phyloP scores from a whole-genome alignment of 2,888 invertebrate species.

The Drosophila phalerata region DNA sequence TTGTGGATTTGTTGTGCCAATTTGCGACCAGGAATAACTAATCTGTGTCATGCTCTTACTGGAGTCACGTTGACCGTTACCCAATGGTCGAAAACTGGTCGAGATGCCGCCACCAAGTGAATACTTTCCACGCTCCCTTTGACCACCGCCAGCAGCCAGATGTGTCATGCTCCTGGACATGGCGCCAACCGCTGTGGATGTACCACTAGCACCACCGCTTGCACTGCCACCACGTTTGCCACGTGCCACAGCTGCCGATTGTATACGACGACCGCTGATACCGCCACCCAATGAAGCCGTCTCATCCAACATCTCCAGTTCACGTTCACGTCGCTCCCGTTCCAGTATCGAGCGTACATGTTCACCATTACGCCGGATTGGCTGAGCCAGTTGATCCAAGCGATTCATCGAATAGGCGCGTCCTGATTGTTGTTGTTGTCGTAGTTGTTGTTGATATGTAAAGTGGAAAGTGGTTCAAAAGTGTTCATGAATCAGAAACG shows the following conservation, averaged over 20 bases:
- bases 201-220: constrained; percentile 55
- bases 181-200: constrained; percentile 69
- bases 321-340: constrained; percentile 84
- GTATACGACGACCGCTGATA: constrained; percentile 38
- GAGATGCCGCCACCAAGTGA: constrained; percentile 82
- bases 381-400: constrained; percentile 93
- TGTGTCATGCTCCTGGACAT: constrained; percentile 92
- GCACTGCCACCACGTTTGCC: constrained; percentile 48
- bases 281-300: constrained; percentile 82
- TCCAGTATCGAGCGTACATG: constrained; percentile 85
- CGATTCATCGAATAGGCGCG: constrained; percentile 98
- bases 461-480: constrained; percentile 70
- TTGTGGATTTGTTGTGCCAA: constrained; percentile 57
- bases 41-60: constrained; percentile 87
- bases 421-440: constrained; percentile 86
- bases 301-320: constrained; percentile 84
- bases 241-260: not conserved
- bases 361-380: constrained; percentile 87
- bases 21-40: constrained; percentile 78
- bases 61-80: constrained; percentile 84
- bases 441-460: constrained; percentile 55
- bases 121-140: constrained; percentile 70
- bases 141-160: constrained; percentile 85
- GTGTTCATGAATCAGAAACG: constrained; percentile 64
- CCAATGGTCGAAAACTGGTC: constrained; percentile 83